These are phyloP conservation scores for Cheilosia vernalis DNA, from an alignment of 2,888 invertebrate genomes.

Conservation along the genomic window DNA sequence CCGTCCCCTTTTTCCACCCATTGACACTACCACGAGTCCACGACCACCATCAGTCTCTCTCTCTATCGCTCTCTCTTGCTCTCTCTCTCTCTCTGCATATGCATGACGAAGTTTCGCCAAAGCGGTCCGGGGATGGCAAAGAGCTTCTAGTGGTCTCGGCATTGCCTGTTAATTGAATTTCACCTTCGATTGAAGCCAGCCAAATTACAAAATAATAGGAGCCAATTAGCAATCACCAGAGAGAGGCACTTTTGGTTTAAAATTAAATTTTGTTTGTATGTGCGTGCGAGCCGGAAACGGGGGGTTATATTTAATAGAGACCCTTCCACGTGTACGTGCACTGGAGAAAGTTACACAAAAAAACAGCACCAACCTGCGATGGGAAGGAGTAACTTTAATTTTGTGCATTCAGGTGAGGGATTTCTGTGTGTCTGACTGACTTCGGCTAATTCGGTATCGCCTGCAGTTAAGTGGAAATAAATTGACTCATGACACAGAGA, in stretches of 20 bases:
- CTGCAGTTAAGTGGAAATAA: conserved; percentile 66
- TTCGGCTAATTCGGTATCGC: conserved; percentile 52
- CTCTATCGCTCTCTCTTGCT: conserved; percentile 4
- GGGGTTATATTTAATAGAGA: conserved; percentile 23
- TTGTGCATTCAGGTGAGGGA: conserved; percentile 67
- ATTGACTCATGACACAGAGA: conserved; percentile 69
- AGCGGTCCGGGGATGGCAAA: background rate
- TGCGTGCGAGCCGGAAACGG: conserved; percentile 2
- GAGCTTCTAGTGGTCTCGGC: conserved; percentile 56
- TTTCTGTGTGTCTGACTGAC: conserved; percentile 18
- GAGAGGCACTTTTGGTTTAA: conserved; percentile 73
- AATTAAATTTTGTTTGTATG: conserved; percentile 65
- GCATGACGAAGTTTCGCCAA: conserved; percentile 53
- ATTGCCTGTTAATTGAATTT: conserved; percentile 75
- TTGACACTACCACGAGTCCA: background rate
- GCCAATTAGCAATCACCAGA: conserved; percentile 75
- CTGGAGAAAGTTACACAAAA: conserved; percentile 32
- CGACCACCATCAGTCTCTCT: background rate
- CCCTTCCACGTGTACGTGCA: conserved; percentile 24
- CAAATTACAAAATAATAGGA: conserved; percentile 75
- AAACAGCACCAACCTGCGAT: background rate
- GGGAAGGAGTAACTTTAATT: conserved; percentile 58
- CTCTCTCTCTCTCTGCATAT: background rate
- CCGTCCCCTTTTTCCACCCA: conserved; percentile 17
- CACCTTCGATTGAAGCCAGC: conserved; percentile 74